Conservation (phyloP, 2,113 vertebrate species). For the Amblyopsis rosae region DNA sequence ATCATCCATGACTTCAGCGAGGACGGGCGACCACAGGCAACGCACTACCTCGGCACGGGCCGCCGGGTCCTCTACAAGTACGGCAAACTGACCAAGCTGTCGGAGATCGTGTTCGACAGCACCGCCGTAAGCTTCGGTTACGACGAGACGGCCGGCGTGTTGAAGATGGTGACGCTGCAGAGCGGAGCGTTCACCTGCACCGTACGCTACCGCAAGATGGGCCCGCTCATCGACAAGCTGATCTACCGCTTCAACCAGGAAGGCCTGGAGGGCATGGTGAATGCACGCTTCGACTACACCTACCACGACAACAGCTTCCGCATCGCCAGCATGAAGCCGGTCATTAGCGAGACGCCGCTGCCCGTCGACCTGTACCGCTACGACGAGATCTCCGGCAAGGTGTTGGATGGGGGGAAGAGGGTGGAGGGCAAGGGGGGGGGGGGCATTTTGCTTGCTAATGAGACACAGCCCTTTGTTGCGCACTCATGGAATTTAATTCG, state of each 20-base stretch:
- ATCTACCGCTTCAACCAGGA: conserved; percentile 98
- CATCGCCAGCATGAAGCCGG: conserved; percentile 96
- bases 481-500: neutral
- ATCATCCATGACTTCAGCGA: conserved; percentile 96
- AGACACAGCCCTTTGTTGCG: neutral
- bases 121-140: conserved; percentile 95
- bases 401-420: neutral
- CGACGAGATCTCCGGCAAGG: conserved; percentile 97
- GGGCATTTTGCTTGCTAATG: neutral
- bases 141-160: conserved; percentile 92
- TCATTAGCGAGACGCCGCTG: conserved; percentile 96
- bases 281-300: conserved; percentile 96
- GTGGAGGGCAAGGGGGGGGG: neutral
- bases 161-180: conserved; percentile 98
- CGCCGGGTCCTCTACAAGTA: conserved; percentile 97
- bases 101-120: conserved; percentile 94
- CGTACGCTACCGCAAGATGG: conserved; percentile 95
- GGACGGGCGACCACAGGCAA: conserved; percentile 90
- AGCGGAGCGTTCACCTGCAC: conserved; percentile 97
- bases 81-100: conserved; percentile 93
- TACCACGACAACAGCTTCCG: conserved; percentile 98
- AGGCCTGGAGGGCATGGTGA: conserved; percentile 98
- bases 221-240: conserved; percentile 95
- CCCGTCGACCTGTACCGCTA: conserved; percentile 97
- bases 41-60: conserved; percentile 88